These are phyloP conservation scores for Menura novaehollandiae DNA, from an alignment of 2,113 vertebrate genomes.

Conservation along the genomic window DNA sequence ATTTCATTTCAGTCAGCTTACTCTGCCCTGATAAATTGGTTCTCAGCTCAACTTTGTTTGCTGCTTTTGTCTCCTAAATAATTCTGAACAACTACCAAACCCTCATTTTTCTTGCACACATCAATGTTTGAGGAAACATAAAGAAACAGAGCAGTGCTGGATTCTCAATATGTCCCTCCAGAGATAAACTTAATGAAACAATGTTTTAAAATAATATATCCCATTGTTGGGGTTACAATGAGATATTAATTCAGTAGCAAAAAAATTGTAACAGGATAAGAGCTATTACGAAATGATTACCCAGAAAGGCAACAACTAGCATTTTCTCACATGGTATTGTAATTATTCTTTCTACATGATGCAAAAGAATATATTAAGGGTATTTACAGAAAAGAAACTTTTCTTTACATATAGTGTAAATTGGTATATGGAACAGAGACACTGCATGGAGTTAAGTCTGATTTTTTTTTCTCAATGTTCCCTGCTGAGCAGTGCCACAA, in stretches of 20 bases:
- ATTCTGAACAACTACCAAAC: neutral
- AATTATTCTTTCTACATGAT: conserved; percentile 20
- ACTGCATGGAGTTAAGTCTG: conserved; percentile 46
- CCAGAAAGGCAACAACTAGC: conserved; percentile 35
- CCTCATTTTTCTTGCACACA: neutral
- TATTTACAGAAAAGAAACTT: conserved; percentile 54
- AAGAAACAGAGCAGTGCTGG: conserved; percentile 5
- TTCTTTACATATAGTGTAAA: conserved; percentile 51
- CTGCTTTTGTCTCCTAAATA: neutral
- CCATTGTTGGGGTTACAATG: conserved; percentile 45
- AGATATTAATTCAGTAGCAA: conserved; percentile 56
- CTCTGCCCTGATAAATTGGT: neutral
- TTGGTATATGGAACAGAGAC: conserved; percentile 45
- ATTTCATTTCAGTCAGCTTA: neutral
- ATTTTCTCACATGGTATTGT: conserved; percentile 29
- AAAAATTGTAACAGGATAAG: conserved; percentile 39
- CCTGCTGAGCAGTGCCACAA: conserved; percentile 75
- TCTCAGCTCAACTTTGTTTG: neutral
- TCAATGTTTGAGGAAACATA: neutral
- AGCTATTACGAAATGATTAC: conserved; percentile 48
- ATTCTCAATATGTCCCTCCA: conserved; percentile 11
- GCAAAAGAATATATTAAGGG: conserved; percentile 21
- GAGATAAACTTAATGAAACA: conserved; percentile 39
- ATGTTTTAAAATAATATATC: conserved; percentile 30
- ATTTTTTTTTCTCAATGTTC: conserved; percentile 36